phyloP scores from a whole-genome alignment of 2,797 vertebrate genomes.

The Emys orbicularis region DNA sequence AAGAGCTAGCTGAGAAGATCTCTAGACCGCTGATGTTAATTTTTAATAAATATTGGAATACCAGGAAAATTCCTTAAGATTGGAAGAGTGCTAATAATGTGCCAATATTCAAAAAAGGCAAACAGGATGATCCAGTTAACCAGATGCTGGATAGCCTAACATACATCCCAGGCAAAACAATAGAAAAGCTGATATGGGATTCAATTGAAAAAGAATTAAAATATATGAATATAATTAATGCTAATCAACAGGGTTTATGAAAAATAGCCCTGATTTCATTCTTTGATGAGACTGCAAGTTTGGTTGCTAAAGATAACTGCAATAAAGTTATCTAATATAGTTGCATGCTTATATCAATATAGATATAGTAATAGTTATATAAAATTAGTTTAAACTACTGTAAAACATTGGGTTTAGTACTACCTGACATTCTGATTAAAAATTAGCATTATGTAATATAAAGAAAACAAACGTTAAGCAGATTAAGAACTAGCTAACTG shows the following conservation, averaged over 20 bases:
- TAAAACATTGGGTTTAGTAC: background rate
- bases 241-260: background rate
- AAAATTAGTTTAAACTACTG: background rate
- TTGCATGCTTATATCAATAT: no score
- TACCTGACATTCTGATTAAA: background rate
- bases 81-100: background rate
- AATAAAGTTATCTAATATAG: no score
- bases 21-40: background rate
- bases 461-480: no score
- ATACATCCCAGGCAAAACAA: background rate
- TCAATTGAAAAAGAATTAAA: background rate
- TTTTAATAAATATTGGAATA: background rate
- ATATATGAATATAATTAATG: background rate
- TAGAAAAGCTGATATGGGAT: background rate
- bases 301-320: no score
- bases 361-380: no score
- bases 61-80: background rate
- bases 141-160: background rate
- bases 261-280: background rate
- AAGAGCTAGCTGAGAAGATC: background rate
- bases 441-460: no score
- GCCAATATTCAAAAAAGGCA: background rate
- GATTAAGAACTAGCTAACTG: no score
- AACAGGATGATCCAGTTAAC: background rate
- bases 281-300: background rate